A percentile compares a stretch with the other conserved stretches of the same genome.
These are phyloP conservation scores for Gracilinanus agilis DNA, from an alignment of 2,113 vertebrate genomes.

Conservation along the genomic window DNA sequence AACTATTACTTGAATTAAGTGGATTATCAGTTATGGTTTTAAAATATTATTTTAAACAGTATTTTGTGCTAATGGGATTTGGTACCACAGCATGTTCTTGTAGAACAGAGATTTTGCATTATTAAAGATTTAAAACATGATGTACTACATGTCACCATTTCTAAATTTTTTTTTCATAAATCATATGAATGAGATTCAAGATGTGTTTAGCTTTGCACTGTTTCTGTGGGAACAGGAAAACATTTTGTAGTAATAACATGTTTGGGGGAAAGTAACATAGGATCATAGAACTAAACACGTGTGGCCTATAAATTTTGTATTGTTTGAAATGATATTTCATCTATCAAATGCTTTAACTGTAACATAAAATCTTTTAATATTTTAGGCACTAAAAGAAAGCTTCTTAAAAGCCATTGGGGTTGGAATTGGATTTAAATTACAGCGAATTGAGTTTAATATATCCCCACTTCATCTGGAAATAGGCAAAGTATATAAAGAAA, in stretches of 20 bases:
- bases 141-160: conserved; percentile 24
- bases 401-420: conserved; percentile 97
- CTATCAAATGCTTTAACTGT: conserved; percentile 18
- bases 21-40: conserved; percentile 22
- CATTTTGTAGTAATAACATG: neutral
- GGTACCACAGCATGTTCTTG: conserved; percentile 34
- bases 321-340: conserved; percentile 18
- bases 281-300: conserved; percentile 13
- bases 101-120: conserved; percentile 8
- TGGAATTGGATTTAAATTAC: conserved; percentile 95
- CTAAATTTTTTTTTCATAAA: conserved; percentile 36
- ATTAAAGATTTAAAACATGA: conserved; percentile 29
- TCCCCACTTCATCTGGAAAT: conserved; percentile 87
- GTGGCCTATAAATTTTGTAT: neutral
- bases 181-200: neutral
- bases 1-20: conserved; percentile 14
- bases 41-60: neutral
- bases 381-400: conserved; percentile 96
- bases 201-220: conserved; percentile 1
- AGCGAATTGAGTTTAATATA: conserved; percentile 93
- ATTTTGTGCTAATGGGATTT: neutral
- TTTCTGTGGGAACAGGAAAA: neutral
- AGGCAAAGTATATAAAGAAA: conserved; percentile 87
- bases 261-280: neutral
- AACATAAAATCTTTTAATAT: conserved; percentile 48